phyloP scores from a whole-genome alignment of 2,888 invertebrate species.

The Thymelicus sylvestris region DNA sequence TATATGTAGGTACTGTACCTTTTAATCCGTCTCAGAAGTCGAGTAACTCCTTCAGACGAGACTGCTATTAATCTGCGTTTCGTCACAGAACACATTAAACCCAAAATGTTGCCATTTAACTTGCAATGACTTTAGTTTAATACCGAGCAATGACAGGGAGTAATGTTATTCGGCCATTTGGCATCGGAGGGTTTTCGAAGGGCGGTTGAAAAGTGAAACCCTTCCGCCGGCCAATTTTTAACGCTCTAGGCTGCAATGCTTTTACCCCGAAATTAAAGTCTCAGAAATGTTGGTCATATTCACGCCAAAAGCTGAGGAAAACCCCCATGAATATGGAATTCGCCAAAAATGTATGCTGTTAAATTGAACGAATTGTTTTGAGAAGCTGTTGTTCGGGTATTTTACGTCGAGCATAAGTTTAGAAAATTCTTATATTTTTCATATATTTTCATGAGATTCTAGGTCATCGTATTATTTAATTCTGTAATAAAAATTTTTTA shows the following conservation, averaged over 20 bases:
- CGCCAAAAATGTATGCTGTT: conserved; percentile 14
- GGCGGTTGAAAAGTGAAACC: no score
- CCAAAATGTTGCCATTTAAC: conserved; percentile 17
- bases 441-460: no score
- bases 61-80: no score
- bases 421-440: no score
- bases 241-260: background rate
- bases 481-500: no score
- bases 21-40: no score
- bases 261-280: background rate
- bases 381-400: background rate
- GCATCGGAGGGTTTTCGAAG: conserved; percentile 7
- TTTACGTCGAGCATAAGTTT: no score
- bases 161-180: conserved; percentile 30
- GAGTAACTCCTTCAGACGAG: no score
- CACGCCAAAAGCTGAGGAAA: background rate
- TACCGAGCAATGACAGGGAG: conserved; percentile 5
- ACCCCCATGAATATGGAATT: conserved; percentile 18
- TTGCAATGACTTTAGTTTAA: conserved; percentile 6
- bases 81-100: no score
- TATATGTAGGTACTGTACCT: no score
- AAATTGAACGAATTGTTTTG: conserved; percentile 9
- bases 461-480: no score
- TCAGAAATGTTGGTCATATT: background rate
- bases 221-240: background rate